phyloP scores from a whole-genome alignment of 2,797 vertebrate species.

The Tangara arthus region DNA sequence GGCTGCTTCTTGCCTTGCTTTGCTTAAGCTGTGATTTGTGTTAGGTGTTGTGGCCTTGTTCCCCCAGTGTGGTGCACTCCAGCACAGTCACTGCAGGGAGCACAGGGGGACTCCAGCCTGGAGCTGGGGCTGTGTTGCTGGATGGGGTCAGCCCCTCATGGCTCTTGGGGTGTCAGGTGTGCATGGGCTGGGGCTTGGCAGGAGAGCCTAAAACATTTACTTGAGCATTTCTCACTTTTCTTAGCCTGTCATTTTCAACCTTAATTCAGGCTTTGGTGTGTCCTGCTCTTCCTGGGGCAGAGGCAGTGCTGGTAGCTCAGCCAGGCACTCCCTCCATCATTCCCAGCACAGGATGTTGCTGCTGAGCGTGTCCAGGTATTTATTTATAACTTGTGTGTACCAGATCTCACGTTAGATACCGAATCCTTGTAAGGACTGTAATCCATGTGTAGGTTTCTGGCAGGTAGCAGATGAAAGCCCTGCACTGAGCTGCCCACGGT shows the following conservation, averaged over 20 bases:
- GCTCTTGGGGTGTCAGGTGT: neutral
- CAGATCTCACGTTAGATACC: neutral
- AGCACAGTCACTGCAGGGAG: rapidly evolving
- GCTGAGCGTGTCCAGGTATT: neutral
- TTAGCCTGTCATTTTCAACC: neutral
- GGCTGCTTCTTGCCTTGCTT: neutral
- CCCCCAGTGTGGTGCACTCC: neutral
- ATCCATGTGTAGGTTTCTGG: neutral
- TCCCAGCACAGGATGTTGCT: neutral
- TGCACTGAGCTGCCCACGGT: rapidly evolving
- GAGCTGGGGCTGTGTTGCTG: neutral
- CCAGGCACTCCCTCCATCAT: neutral
- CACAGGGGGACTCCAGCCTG: rapidly evolving
- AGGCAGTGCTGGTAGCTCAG: neutral
- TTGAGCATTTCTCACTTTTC: neutral
- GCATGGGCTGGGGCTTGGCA: neutral
- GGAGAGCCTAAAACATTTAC: neutral
- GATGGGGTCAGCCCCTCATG: rapidly evolving
- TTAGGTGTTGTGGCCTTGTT: neutral
- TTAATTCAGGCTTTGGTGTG: neutral
- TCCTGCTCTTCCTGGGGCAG: neutral
- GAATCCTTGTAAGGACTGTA: neutral
- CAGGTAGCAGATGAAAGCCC: neutral
- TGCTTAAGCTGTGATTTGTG: neutral
- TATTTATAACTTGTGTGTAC: neutral